These are phyloP conservation scores for Galeruca laticollis DNA, from an alignment of 2,888 invertebrate genomes.

Conservation along the genomic window DNA sequence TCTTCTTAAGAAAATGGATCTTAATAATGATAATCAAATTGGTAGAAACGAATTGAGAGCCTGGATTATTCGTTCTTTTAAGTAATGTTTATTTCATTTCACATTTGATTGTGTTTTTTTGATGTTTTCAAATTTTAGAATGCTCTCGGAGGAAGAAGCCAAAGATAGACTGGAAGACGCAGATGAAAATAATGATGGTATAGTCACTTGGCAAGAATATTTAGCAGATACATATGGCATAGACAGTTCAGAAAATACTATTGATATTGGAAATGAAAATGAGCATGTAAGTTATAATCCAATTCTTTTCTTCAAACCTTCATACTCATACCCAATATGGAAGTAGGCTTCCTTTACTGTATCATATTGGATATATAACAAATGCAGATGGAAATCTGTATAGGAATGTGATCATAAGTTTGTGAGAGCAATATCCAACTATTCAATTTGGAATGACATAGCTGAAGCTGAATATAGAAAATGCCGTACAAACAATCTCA, in stretches of 20 bases:
- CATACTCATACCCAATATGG: no score
- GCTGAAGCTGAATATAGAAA: no score
- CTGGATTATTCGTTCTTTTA: constrained; percentile 94
- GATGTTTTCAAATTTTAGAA: constrained; percentile 67
- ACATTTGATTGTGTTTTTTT: constrained; percentile 16
- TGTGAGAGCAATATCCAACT: no score
- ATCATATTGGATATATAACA: no score
- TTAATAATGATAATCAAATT: constrained; percentile 82
- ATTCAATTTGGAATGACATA: no score
- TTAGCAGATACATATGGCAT: constrained; percentile 89
- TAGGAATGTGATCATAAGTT: no score
- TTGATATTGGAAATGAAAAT: constrained; percentile 56
- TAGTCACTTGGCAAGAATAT: constrained; percentile 91
- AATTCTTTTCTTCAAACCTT: background rate
- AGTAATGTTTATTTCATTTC: constrained; percentile 57
- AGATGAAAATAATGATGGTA: constrained; percentile 85
- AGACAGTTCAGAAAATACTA: constrained; percentile 47
- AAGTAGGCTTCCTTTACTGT: no score
- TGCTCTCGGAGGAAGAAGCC: constrained; percentile 89
- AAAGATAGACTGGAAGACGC: constrained; percentile 86
- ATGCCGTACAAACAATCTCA: no score
- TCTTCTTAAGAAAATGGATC: constrained; percentile 89
- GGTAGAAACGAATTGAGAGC: constrained; percentile 86
- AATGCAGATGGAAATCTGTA: no score
- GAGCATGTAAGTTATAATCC: constrained; percentile 53